Evolutionary conservation across 2,113 vertebrate species (phyloP), one percentile per base, ranked within the genome.

Genomic region (Turdus rufiventris): DNA sequence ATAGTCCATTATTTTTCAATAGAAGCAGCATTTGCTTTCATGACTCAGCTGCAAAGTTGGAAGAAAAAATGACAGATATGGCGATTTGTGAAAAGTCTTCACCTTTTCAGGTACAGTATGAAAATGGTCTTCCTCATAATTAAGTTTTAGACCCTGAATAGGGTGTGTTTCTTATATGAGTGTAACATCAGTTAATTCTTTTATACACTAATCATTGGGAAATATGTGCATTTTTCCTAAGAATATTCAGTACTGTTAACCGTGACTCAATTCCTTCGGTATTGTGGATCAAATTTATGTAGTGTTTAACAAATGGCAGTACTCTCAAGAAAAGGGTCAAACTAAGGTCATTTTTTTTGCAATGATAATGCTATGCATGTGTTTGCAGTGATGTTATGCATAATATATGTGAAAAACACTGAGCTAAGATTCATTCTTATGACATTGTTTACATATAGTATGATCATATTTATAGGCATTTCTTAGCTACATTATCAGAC

Each of bases 31-130:
- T 23, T 82, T 34, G 3, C 34, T 87, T 40, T 71, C 0, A 20
- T 16, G 47, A 34, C 20, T 50, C 80, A 38, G 2, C 6, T 85
- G 9, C 1, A 51, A 14, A 2, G 6, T 13, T 81, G 31, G 6
- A 2, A 80, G 36, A 38, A 40, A 50, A 79, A 42, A 9, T 8
- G 9, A 18, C 28, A 47, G 19, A 45, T 17, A 3, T 86, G 81
- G 11, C 9, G 34, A 4, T 66, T 29, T 12, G 4, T 56, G 34
- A 14, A 85, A 84, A 50, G 23, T 17, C 33, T 77, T 56, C 81
- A 43, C 18, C 34, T 83, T 2, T 11, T 92, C 10, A 8, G 98
- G 97, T 98, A 96, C 2, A n/a, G 61, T 94, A 84, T 90, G 57
- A 66, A 91, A 51, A 18, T 45, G 6, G 6, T 56, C 28, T 91